A percentile compares a stretch with the other conserved stretches of the same genome.
These are phyloP conservation scores for Eubasilissa regina DNA, from an alignment of 1,140 invertebrate species.

Conservation along the genomic window DNA sequence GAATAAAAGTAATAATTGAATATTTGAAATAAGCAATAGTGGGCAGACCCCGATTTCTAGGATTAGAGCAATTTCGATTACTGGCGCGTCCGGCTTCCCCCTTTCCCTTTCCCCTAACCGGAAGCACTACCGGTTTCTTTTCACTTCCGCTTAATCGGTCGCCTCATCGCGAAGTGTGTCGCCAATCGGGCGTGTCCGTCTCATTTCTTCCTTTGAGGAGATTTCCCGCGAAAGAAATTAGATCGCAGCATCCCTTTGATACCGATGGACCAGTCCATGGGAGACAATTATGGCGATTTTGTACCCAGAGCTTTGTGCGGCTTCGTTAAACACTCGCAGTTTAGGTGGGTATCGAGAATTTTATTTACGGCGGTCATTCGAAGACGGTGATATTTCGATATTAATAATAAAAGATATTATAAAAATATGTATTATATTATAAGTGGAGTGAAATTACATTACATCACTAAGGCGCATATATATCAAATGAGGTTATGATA, in stretches of 20 bases:
- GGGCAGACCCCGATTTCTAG: neutral
- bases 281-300: constrained; percentile 52
- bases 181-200: constrained; percentile 48
- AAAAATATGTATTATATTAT: no score
- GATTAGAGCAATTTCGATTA: neutral
- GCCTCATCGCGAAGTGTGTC: constrained; percentile 50
- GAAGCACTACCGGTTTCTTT: constrained; percentile 23
- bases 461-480: no score
- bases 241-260: constrained; percentile 56
- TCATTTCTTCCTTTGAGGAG: constrained; percentile 54
- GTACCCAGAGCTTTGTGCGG: neutral
- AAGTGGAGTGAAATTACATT: no score
- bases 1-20: no score
- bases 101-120: neutral
- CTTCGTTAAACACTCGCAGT: constrained; percentile 7
- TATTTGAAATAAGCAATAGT: neutral
- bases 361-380: constrained; percentile 5
- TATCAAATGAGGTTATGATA: no score
- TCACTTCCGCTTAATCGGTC: constrained; percentile 52
- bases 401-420: neutral
- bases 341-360: neutral
- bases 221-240: constrained; percentile 54
- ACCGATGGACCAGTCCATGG: constrained; percentile 13
- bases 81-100: neutral
- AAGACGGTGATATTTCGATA: neutral